Conservation (phyloP, 2,113 vertebrate species). For the Megaleporinus macrocephalus region DNA sequence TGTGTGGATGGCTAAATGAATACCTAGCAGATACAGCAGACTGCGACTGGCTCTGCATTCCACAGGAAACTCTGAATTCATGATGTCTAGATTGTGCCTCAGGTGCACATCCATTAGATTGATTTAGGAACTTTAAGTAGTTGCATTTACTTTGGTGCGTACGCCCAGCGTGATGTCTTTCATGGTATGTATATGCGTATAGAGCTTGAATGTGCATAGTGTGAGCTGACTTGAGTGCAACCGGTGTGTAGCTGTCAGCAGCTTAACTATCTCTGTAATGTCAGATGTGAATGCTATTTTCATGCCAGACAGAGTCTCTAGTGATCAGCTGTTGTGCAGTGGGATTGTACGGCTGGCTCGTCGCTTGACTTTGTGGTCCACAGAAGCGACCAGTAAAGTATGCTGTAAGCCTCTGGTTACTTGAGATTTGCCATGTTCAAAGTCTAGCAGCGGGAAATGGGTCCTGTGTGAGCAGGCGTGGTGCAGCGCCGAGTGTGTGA, state of each 20-base stretch:
- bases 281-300: constrained; percentile 30
- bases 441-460: constrained; percentile 38
- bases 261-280: constrained; percentile 1
- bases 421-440: constrained; percentile 29
- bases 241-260: not conserved
- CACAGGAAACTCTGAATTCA: too few relatives aligned
- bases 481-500: constrained; percentile 12
- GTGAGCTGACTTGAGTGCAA: constrained; percentile 7
- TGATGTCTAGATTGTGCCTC: not conserved
- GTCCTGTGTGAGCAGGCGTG: constrained; percentile 17
- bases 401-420: constrained; percentile 29
- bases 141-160: not conserved
- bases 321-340: constrained; percentile 24
- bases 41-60: too few relatives aligned
- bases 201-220: not conserved
- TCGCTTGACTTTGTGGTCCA: not conserved
- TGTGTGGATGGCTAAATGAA: too few relatives aligned
- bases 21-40: too few relatives aligned
- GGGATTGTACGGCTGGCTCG: not conserved
- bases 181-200: constrained; percentile 9
- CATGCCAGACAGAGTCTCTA: constrained; percentile 13
- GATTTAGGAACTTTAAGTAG: not conserved
- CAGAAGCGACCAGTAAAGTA: not conserved
- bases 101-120: not conserved
- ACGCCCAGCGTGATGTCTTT: not conserved